phyloP scores from a whole-genome alignment of 2,888 invertebrate species.

The Xanthostigma xanthostigma region DNA sequence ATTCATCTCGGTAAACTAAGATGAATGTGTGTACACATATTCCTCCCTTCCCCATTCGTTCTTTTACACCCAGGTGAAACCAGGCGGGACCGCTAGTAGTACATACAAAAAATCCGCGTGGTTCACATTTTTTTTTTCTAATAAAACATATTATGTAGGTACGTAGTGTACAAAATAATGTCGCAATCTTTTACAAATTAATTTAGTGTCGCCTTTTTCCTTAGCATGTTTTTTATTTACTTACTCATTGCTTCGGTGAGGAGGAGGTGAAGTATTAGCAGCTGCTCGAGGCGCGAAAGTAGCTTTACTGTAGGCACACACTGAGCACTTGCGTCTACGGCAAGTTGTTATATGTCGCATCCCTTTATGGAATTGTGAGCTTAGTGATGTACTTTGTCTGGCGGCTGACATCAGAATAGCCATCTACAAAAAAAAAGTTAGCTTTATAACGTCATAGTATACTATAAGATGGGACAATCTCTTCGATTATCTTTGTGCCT shows the following conservation, averaged over 20 bases:
- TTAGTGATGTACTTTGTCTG: constrained; percentile 31
- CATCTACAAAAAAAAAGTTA: constrained; percentile 17
- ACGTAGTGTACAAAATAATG: too few species aligned
- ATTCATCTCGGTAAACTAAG: too few species aligned
- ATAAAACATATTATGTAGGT: too few species aligned
- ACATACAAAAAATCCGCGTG: too few species aligned
- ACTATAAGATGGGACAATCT: too few species aligned
- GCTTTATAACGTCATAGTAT: neutral
- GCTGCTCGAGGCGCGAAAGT: constrained; percentile 37
- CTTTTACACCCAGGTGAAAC: too few species aligned
- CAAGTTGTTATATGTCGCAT: constrained; percentile 36
- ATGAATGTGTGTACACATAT: too few species aligned
- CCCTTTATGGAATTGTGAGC: constrained; percentile 36
- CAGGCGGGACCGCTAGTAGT: too few species aligned
- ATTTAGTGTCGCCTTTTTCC: neutral
- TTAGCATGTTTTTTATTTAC: constrained; percentile 14
- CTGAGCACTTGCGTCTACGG: constrained; percentile 39
- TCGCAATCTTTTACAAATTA: too few species aligned
- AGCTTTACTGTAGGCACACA: constrained; percentile 40
- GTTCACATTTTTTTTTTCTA: too few species aligned
- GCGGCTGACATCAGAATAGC: constrained; percentile 33
- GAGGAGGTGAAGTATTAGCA: constrained; percentile 17
- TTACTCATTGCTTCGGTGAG: constrained; percentile 29
- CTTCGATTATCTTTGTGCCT: too few species aligned
- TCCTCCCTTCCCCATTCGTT: too few species aligned